A percentile compares a stretch with the other conserved stretches of the same genome.
phyloP scores from a whole-genome alignment of 30 jellyfish, hydroid and myxozoan species.

The Hydractinia symbiolongicarpus region DNA sequence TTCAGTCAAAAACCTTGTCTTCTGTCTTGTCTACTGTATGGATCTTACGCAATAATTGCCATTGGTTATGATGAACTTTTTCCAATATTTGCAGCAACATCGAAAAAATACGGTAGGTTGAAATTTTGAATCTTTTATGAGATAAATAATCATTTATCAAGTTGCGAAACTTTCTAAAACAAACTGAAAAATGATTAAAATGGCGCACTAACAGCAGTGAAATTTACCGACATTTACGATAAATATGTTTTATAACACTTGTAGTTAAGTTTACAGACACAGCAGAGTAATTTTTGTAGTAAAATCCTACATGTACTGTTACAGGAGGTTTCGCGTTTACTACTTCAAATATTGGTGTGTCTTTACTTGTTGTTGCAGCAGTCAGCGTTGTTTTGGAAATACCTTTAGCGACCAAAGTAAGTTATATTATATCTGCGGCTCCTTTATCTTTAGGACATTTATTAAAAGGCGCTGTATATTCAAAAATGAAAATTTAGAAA shows the following conservation, averaged over 20 bases:
- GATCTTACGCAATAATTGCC: neutral
- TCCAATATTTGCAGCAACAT: neutral
- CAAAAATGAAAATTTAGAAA: too few relatives aligned
- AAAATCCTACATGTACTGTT: neutral
- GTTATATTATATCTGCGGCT: neutral
- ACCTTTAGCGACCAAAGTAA: neutral
- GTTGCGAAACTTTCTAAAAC: too few relatives aligned
- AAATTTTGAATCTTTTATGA: too few relatives aligned
- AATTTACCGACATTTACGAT: too few relatives aligned
- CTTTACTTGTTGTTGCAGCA: neutral
- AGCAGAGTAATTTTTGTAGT: too few relatives aligned
- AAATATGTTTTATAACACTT: too few relatives aligned
- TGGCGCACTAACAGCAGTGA: too few relatives aligned
- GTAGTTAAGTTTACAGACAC: too few relatives aligned
- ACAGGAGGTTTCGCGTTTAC: constrained; percentile 5
- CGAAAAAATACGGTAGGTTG: neutral
- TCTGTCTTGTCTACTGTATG: neutral
- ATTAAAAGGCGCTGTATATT: too few relatives aligned
- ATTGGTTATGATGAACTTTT: constrained; percentile 7
- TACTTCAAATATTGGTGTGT: neutral
- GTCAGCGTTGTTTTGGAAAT: neutral
- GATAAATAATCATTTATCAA: too few relatives aligned
- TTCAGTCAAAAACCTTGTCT: neutral
- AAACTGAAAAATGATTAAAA: too few relatives aligned
- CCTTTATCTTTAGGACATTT: too few relatives aligned